Percentiles rank a stretch among this genome's conserved stretches.
phyloP scores from a whole-genome alignment of 1,140 invertebrate species.

The Cyphomyrmex costatus region DNA sequence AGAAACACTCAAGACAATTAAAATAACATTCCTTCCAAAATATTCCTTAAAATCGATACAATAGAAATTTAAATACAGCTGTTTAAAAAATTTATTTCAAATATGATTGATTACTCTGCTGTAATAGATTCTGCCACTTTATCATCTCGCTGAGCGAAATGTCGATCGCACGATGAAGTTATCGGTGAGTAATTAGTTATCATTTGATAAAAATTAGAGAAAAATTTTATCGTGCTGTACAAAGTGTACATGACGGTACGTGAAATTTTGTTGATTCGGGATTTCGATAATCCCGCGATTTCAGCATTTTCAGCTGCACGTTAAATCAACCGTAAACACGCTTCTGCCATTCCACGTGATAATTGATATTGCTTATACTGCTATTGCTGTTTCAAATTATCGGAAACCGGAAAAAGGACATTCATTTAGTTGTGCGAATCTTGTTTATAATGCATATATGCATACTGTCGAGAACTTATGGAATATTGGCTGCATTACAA shows the following conservation, averaged over 20 bases:
- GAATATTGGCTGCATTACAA: constrained; percentile 5
- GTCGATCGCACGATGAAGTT: constrained; percentile 27
- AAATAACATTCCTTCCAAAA: neutral
- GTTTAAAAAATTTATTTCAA: neutral
- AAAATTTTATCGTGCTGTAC: neutral
- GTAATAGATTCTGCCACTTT: constrained; percentile 23
- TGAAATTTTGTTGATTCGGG: constrained; percentile 14
- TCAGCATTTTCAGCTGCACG: neutral
- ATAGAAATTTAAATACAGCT: neutral
- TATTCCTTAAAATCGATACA: neutral
- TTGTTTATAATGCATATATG: neutral
- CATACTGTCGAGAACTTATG: neutral
- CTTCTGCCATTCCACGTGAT: neutral
- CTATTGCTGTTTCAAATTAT: constrained; percentile 18
- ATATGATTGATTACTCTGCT: constrained; percentile 12
- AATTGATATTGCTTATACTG: neutral
- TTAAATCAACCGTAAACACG: constrained; percentile 18
- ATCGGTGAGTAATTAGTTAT: constrained; percentile 19
- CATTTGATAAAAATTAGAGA: constrained; percentile 25
- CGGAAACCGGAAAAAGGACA: neutral
- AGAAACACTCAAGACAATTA: neutral
- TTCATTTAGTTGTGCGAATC: neutral
- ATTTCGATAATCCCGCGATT: neutral
- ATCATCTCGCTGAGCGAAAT: constrained; percentile 22
- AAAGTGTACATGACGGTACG: constrained; percentile 16